Evolutionary conservation across 2,888 invertebrate genomes (phyloP), one percentile per base, ranked within the genome.

Genomic region (Leptothorax acervorum): DNA sequence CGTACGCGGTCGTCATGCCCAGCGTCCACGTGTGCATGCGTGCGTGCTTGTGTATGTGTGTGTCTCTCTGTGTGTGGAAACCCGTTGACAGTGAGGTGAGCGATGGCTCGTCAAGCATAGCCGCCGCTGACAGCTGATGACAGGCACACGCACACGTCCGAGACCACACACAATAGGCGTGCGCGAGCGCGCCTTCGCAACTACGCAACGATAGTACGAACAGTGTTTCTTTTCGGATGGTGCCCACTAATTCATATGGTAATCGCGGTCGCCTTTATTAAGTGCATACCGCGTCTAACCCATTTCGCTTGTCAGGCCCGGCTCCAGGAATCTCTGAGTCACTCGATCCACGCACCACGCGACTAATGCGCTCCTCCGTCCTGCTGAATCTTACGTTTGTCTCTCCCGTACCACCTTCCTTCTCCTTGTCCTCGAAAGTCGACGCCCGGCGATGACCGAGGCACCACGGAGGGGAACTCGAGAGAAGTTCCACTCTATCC

Each of bases 181-280:
- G n/a, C 78, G 42, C 81, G 83, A 35, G 60, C 45, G 31, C 39
- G 66, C 60, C 66, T 51, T 75, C n/a, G 57, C 51, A 48, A 31
- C 53, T 55, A 28, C 63, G 68, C 75, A 45, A 63, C 82, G 82
- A 85, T 78, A 84, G 62, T 66, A 62, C 73, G 85, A 74, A 9
- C 73, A 70, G 85, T 71, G 82, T 73, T 86, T 57, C 89, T 88
- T 89, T 88, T 87, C 60, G 84, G 78, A 88, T 75, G 84, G 62
- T 89, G 86, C 90, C 86, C 86, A 90, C 88, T 89, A 88, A 93
- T 92, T 92, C 92, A 92, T 92, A 93, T 93, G 93, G 91, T 93
- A 93, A 93, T 93, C 87, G 74, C 70, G 82, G 79, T 91, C 85
- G 84, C 85, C 89, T 92, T 92, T 93, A 93, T 93, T 92, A 92